Conservation (phyloP, 2,797 vertebrate species). For the Telmatherina bonti region DNA sequence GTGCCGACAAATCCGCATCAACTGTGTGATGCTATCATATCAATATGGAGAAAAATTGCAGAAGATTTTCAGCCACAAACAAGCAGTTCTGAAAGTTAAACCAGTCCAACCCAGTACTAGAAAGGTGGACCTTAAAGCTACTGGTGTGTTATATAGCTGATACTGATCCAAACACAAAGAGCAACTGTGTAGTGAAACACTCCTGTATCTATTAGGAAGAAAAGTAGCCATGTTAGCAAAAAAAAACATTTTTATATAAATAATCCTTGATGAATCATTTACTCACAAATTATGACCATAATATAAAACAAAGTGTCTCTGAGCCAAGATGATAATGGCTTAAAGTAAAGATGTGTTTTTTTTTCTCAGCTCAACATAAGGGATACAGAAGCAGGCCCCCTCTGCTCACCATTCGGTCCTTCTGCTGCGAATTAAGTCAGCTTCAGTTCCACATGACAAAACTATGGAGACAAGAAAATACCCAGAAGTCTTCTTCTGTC, state of each 20-base stretch:
- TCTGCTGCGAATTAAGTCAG: conserved; percentile 1
- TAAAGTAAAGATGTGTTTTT: neutral
- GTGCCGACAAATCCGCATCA: too few relatives aligned
- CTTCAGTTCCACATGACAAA: conserved; percentile 1
- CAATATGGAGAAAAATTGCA: too few relatives aligned
- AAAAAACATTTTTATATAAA: conserved; percentile 46
- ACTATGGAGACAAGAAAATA: conserved; percentile 4
- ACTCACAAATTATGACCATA: neutral
- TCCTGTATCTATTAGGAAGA: conserved; percentile 7
- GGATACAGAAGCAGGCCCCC: neutral
- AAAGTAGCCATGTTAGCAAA: neutral
- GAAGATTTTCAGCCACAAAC: too few relatives aligned
- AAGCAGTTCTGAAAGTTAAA: too few relatives aligned
- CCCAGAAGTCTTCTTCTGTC: neutral
- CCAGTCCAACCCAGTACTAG: too few relatives aligned
- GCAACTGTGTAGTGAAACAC: neutral
- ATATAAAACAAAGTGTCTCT: conserved; percentile 17
- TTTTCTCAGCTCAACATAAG: neutral
- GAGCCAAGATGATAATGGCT: conserved; percentile 7
- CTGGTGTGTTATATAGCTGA: neutral
- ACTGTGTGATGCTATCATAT: too few relatives aligned
- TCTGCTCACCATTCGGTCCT: conserved; percentile 1
- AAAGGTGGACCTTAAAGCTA: neutral
- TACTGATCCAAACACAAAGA: neutral
- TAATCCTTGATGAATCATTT: conserved; percentile 24